Evolutionary conservation across 2,888 invertebrate genomes (phyloP).

Genomic region (Microctonus brassicae): DNA sequence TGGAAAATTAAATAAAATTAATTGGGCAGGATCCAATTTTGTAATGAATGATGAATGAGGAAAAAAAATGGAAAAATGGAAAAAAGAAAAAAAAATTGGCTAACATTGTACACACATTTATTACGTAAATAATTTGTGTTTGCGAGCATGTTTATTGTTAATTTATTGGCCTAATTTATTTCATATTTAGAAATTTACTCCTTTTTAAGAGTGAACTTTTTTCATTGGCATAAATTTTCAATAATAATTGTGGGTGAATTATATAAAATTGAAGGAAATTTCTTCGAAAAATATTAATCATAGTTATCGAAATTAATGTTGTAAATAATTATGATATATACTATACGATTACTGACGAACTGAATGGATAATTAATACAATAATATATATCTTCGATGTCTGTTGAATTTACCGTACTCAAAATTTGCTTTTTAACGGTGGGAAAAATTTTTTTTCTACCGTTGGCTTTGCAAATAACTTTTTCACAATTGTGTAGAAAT

Average conservation of each 20-base stretch:
- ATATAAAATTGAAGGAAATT: background rate
- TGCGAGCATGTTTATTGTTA: conserved; percentile 56
- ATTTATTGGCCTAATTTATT: conserved; percentile 61
- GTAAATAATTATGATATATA: conserved; percentile 20
- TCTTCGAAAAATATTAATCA: conserved; percentile 25
- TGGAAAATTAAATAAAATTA: conserved; percentile 40
- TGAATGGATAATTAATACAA: conserved; percentile 20
- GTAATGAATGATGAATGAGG: background rate
- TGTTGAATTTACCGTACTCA: background rate
- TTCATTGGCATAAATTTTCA: background rate
- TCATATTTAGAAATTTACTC: conserved; percentile 51
- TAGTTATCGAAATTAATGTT: conserved; percentile 25
- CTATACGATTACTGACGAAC: conserved; percentile 8
- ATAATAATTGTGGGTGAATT: background rate
- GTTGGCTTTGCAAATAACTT: too few relatives aligned
- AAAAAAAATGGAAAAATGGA: too few relatives aligned
- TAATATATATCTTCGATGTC: background rate
- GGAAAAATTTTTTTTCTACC: too few relatives aligned
- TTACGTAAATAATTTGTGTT: background rate
- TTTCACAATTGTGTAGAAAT: too few relatives aligned
- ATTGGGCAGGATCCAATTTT: conserved; percentile 65
- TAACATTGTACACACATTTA: conserved; percentile 31
- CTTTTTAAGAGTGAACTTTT: conserved; percentile 53
- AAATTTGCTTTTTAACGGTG: too few relatives aligned
- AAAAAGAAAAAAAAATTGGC: conserved; percentile 6